These are phyloP conservation scores for Sciurus vulgaris DNA, from an alignment of 2,797 vertebrate genomes.

Conservation along the genomic window DNA sequence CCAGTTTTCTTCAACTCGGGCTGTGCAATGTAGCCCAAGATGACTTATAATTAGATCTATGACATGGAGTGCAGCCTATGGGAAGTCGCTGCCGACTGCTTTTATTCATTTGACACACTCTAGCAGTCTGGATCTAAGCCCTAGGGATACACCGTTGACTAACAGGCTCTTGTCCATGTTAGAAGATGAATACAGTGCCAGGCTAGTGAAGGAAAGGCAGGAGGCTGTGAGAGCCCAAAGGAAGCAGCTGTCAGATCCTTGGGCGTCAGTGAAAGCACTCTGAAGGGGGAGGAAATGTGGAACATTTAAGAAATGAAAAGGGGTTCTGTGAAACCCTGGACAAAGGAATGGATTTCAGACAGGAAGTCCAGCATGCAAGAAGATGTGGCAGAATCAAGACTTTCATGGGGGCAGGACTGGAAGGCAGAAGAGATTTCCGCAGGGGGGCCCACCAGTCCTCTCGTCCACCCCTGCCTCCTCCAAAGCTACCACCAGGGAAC, in stretches of 20 bases:
- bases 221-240: background rate
- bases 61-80: background rate
- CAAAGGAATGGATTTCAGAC: background rate
- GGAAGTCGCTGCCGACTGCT: background rate
- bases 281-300: background rate
- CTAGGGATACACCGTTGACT: background rate
- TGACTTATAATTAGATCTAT: background rate
- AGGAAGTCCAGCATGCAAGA: background rate
- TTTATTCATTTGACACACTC: constrained; percentile 11
- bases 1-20: background rate
- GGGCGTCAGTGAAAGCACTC: background rate
- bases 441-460: no score
- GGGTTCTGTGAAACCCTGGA: background rate
- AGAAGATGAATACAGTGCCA: background rate
- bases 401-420: background rate
- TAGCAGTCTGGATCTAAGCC: background rate
- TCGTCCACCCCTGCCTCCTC: no score
- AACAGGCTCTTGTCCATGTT: background rate
- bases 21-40: background rate
- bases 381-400: background rate
- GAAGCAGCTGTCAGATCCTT: background rate
- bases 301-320: background rate
- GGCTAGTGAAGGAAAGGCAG: background rate
- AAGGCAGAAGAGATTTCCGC: background rate
- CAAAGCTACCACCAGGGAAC: no score